These are phyloP conservation scores for Tenthredo notha DNA, from an alignment of 2,888 invertebrate genomes.

Conservation along the genomic window DNA sequence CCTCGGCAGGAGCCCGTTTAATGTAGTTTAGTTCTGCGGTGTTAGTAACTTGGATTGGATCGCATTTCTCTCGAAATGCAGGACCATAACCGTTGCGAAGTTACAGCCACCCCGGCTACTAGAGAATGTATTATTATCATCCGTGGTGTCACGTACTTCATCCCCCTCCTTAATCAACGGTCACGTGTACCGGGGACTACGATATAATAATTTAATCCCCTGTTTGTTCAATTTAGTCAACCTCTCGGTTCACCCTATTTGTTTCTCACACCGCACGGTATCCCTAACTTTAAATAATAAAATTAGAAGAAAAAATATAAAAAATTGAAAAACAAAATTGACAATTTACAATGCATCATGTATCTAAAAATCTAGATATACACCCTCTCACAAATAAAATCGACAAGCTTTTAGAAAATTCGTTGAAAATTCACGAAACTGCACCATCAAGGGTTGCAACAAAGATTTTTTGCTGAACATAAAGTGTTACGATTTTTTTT, in stretches of 20 bases:
- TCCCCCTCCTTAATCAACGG: constrained; percentile 49
- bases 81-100: constrained; percentile 58
- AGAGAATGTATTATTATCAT: constrained; percentile 59
- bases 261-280: not conserved
- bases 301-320: not conserved
- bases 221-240: constrained; percentile 49
- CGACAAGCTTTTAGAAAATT: not conserved
- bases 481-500: not conserved
- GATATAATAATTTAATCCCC: constrained; percentile 49
- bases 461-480: no score
- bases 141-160: constrained; percentile 57
- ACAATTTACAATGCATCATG: not conserved
- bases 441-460: not conserved
- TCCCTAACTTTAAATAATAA: not conserved
- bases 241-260: not conserved
- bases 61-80: constrained; percentile 55
- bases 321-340: not conserved
- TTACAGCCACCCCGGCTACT: constrained; percentile 55
- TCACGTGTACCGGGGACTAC: constrained; percentile 44
- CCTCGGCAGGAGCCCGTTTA: constrained; percentile 60
- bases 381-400: not conserved
- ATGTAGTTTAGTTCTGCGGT: constrained; percentile 63
- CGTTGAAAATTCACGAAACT: not conserved
- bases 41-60: constrained; percentile 63
- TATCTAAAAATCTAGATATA: not conserved